A percentile compares a stretch with the other conserved stretches of the same genome.
Evolutionary conservation across 2,797 vertebrate species (phyloP).

Genomic region (Centropyge bicolor): DNA sequence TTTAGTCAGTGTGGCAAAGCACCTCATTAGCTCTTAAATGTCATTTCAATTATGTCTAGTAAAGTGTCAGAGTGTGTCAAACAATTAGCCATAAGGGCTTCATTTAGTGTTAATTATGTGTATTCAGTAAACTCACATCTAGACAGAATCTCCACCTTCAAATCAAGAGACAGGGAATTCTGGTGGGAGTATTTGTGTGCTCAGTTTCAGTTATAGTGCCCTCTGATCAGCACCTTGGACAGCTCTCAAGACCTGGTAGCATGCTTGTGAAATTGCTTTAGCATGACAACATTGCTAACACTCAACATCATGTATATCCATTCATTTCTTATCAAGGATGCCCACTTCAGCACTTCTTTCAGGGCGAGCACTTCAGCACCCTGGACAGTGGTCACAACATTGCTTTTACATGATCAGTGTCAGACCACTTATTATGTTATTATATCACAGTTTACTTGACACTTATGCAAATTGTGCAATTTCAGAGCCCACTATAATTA

Average conservation of each 20-base stretch:
- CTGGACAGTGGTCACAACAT: constrained; percentile 6
- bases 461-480: background rate
- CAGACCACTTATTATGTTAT: background rate
- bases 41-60: constrained; percentile 19
- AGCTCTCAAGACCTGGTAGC: background rate
- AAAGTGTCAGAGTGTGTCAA: constrained; percentile 10
- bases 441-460: background rate
- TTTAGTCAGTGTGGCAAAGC: constrained; percentile 21
- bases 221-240: background rate
- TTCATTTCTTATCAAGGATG: background rate
- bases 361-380: background rate
- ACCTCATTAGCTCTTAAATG: constrained; percentile 15
- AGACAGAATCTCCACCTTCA: constrained; percentile 5
- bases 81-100: constrained; percentile 16
- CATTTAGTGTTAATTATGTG: background rate
- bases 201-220: background rate
- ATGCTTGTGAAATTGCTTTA: background rate
- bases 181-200: background rate
- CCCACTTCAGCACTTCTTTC: background rate
- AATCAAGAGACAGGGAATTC: background rate
- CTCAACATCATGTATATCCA: background rate
- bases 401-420: background rate
- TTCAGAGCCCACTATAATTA: background rate
- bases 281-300: background rate
- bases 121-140: background rate